phyloP scores from a whole-genome alignment of 2,888 invertebrate genomes.

The Ferdinandea cuprea region DNA sequence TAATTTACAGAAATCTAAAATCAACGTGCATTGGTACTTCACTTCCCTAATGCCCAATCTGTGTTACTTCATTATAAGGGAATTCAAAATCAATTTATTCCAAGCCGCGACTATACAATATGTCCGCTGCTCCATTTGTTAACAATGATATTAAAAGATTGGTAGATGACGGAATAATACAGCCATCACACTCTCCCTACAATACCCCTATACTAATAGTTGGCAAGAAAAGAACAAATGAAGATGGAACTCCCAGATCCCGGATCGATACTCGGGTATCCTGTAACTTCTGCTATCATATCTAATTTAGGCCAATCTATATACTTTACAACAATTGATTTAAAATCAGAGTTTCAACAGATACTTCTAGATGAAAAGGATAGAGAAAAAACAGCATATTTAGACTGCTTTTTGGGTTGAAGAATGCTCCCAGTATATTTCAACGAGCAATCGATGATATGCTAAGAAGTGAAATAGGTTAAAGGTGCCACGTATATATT shows the following conservation, averaged over 20 bases:
- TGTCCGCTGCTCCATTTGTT: background rate
- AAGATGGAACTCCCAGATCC: slow-evolving; percentile 5
- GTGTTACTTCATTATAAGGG: no score
- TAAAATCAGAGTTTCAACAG: no score
- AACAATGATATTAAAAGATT: slow-evolving; percentile 13
- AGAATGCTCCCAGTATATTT: slow-evolving; percentile 16
- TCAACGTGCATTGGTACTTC: no score
- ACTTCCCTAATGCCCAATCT: no score
- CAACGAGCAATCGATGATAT: slow-evolving; percentile 11
- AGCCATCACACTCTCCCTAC: slow-evolving; percentile 10
- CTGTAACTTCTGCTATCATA: no score
- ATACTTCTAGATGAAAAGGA: slow-evolving; percentile 2
- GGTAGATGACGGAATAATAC: slow-evolving; percentile 1
- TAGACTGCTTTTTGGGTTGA: slow-evolving; percentile 15
- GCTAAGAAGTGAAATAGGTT: slow-evolving; percentile 5
- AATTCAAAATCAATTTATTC: slow-evolving; percentile 4
- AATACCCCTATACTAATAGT: slow-evolving; percentile 6
- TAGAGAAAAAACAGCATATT: slow-evolving; percentile 2
- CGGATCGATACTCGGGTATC: no score
- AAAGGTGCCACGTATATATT: slow-evolving; percentile 28
- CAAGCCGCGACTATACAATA: background rate
- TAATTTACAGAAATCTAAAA: no score
- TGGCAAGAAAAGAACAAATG: slow-evolving; percentile 1
- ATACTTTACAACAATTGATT: no score
- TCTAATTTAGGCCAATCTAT: no score